Conservation (phyloP, 1,140 invertebrate species). For the Drosophila kepulauana region DNA sequence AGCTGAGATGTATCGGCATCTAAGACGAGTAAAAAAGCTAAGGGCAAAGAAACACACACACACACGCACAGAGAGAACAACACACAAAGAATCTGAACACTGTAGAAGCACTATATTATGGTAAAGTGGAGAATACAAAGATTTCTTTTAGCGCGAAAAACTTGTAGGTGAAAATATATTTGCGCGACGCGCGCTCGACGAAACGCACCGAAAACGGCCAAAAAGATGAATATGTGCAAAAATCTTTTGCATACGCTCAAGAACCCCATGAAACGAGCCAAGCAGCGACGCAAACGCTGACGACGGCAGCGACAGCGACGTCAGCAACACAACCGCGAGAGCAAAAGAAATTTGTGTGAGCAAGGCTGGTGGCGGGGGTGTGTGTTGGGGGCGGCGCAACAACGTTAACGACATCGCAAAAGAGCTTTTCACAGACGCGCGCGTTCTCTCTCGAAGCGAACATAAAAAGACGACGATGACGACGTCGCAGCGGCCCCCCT, state of each 20-base stretch:
- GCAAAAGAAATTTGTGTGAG: slow-evolving; percentile 45
- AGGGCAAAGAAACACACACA: slow-evolving; percentile 18
- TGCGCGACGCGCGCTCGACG: slow-evolving; percentile 74
- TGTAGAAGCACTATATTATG: slow-evolving; percentile 22
- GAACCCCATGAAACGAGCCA: slow-evolving; percentile 78
- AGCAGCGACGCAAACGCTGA: slow-evolving; percentile 54
- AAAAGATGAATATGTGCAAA: slow-evolving; percentile 85
- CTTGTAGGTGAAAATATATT: slow-evolving; percentile 50
- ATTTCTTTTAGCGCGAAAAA: slow-evolving; percentile 75
- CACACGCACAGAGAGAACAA: slow-evolving; percentile 1
- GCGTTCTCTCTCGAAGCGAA: slow-evolving; percentile 67
- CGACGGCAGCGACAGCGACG: slow-evolving; percentile 36
- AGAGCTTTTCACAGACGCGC: slow-evolving; percentile 74
- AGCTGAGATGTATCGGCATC: slow-evolving; percentile 55
- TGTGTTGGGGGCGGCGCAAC: slow-evolving; percentile 56
- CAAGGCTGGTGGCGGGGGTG: slow-evolving; percentile 4
- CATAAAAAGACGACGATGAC: slow-evolving; percentile 64
- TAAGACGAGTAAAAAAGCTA: slow-evolving; percentile 30
- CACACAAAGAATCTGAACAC: slow-evolving; percentile 46
- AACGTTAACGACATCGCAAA: slow-evolving; percentile 46
- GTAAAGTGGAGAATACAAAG: slow-evolving; percentile 27
- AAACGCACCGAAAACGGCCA: slow-evolving; percentile 85
- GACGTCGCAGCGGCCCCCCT: slow-evolving; percentile 27
- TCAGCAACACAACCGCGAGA: slow-evolving; percentile 50
- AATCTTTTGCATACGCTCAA: slow-evolving; percentile 85